phyloP scores from a whole-genome alignment of 2,113 vertebrate genomes.

The Paratilapia polleni region DNA sequence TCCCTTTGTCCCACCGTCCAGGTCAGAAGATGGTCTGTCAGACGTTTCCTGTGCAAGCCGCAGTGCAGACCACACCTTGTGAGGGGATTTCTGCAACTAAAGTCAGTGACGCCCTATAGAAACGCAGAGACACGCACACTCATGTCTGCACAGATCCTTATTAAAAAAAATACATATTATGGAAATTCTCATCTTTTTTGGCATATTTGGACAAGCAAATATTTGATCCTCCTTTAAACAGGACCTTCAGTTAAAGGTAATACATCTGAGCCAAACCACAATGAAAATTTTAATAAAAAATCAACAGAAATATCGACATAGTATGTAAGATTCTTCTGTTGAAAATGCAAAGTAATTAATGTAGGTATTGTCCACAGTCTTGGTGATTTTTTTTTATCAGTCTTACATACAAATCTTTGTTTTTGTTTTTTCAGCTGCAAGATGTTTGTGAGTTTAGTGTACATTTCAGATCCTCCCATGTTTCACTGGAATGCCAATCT shows the following conservation, averaged over 20 bases:
- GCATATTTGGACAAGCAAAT: not conserved
- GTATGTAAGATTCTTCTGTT: not conserved
- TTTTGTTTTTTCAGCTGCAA: too few species aligned
- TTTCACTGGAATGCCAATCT: not conserved
- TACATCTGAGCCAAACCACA: not conserved
- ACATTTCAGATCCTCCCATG: not conserved
- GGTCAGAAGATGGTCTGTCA: constrained; percentile 70
- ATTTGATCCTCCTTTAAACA: not conserved
- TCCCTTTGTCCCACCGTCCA: constrained; percentile 59
- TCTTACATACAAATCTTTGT: too few species aligned
- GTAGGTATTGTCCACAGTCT: too few species aligned
- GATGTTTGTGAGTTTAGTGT: not conserved
- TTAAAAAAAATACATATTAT: not conserved
- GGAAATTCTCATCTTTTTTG: not conserved
- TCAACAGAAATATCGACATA: not conserved
- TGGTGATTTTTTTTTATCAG: too few species aligned
- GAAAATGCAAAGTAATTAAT: too few species aligned
- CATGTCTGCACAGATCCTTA: not conserved
- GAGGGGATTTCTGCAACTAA: constrained; percentile 67
- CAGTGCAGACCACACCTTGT: constrained; percentile 70
- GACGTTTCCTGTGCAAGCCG: constrained; percentile 67
- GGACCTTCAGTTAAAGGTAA: not conserved
- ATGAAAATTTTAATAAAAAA: not conserved
- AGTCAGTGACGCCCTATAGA: constrained; percentile 35
- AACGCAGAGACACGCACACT: constrained; percentile 39